Percentiles rank a stretch among this genome's conserved stretches.
These are phyloP conservation scores for Neria commutata DNA, from an alignment of 2,888 invertebrate species.

Conservation along the genomic window DNA sequence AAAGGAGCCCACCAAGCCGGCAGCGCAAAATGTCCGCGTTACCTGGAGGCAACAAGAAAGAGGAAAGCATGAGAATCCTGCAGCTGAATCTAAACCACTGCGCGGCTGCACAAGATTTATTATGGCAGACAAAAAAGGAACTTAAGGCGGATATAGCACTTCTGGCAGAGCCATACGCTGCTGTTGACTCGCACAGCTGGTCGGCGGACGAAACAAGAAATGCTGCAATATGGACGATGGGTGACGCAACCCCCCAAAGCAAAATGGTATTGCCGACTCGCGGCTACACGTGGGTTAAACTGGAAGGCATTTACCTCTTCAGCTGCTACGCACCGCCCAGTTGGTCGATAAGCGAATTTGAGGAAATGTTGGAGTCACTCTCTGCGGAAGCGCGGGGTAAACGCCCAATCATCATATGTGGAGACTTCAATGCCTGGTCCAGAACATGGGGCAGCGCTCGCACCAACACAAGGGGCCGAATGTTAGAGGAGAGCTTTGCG, in stretches of 20 bases:
- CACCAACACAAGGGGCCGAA: conserved; percentile 1
- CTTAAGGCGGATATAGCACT: no score
- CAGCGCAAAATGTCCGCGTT: no score
- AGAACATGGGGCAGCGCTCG: conserved; percentile 11
- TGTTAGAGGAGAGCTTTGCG: not conserved
- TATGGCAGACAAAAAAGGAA: no score
- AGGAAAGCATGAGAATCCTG: no score
- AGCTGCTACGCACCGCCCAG: conserved; percentile 17
- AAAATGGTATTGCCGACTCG: no score
- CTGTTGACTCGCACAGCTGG: no score
- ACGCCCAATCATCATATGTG: not conserved
- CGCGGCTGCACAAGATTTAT: no score
- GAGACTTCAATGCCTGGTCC: conserved; percentile 16
- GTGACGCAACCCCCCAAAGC: no score
- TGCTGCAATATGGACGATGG: conserved; percentile 7
- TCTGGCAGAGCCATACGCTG: no score
- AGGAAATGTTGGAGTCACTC: not conserved
- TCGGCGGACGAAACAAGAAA: not conserved
- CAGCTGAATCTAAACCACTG: no score
- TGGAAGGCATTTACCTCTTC: not conserved
- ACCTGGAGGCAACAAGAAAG: no score
- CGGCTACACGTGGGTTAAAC: conserved; percentile 4
- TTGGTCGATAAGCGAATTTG: not conserved
- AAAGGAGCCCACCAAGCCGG: no score
- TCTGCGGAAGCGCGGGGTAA: not conserved